These are phyloP conservation scores for Lerema accius DNA, from an alignment of 1,140 invertebrate genomes.

Conservation along the genomic window DNA sequence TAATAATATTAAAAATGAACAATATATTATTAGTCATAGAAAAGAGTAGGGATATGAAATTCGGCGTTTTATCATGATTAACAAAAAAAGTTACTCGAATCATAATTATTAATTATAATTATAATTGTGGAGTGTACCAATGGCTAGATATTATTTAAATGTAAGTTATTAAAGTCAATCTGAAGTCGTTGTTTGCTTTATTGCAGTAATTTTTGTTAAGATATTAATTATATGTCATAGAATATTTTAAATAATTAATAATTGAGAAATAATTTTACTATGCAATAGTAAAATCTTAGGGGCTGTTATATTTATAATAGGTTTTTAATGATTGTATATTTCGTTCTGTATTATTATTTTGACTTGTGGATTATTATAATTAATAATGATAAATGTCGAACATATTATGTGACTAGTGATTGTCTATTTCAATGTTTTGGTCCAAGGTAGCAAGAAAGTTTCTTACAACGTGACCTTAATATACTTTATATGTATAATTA, in stretches of 20 bases:
- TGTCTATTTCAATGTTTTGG: constrained; percentile 43
- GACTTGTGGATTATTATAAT: constrained; percentile 13
- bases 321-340: constrained; percentile 72
- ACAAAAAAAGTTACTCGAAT: constrained; percentile 47
- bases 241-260: constrained; percentile 44
- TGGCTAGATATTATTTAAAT: constrained; percentile 25
- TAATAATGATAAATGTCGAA: constrained; percentile 32
- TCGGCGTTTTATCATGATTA: constrained; percentile 26
- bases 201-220: constrained; percentile 47
- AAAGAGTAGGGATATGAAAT: constrained; percentile 6
- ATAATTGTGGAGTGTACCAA: constrained; percentile 39
- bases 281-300: constrained; percentile 72
- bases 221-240: constrained; percentile 18
- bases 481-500: constrained; percentile 27
- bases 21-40: neutral
- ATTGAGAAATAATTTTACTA: constrained; percentile 60
- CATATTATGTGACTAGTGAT: constrained; percentile 18
- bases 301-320: constrained; percentile 79
- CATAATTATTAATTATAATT: constrained; percentile 29
- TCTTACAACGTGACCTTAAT: constrained; percentile 26
- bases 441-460: constrained; percentile 32
- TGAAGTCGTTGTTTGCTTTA: constrained; percentile 36
- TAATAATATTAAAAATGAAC: constrained; percentile 2
- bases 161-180: constrained; percentile 31
- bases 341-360: constrained; percentile 58